Evolutionary conservation across 1,140 invertebrate genomes (phyloP).

Genomic region (Drosophila eugracilis): DNA sequence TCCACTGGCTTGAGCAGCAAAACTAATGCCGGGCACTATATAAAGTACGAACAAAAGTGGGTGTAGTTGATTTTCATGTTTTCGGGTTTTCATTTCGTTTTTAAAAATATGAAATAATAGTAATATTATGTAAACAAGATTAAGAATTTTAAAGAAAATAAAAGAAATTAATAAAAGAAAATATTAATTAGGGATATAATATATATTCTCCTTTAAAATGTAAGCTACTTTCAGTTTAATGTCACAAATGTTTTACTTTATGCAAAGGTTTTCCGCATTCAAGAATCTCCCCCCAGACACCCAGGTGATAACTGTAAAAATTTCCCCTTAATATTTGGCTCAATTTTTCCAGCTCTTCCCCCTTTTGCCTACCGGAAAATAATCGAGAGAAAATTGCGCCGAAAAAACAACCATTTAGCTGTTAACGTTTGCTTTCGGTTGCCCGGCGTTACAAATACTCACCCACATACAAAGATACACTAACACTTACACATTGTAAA

Average conservation of each 20-base stretch:
- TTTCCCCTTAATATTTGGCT: background rate
- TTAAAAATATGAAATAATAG: background rate
- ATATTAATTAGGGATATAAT: no score
- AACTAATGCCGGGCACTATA: constrained; percentile 4
- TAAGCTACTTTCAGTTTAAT: no score
- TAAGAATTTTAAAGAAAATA: no score
- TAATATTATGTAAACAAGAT: background rate
- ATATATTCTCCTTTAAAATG: no score
- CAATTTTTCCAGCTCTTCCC: background rate
- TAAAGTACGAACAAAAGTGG: background rate
- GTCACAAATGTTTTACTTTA: background rate
- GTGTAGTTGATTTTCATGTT: background rate
- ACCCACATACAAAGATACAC: background rate
- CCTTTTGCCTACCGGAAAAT: constrained; percentile 2
- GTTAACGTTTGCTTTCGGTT: constrained; percentile 20
- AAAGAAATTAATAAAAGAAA: no score
- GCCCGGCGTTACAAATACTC: constrained; percentile 12
- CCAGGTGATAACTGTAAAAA: constrained; percentile 25
- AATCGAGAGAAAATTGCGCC: constrained; percentile 5
- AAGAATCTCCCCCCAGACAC: constrained; percentile 1
- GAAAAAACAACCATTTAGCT: background rate
- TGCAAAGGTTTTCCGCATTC: background rate
- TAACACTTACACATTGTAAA: constrained; percentile 27
- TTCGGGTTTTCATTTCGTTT: background rate
- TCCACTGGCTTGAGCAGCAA: background rate